A percentile compares a stretch with the other conserved stretches of the same genome.
These are phyloP conservation scores for Metridium senile DNA, from an alignment of 92 coral and sea anemone species.

Conservation along the genomic window DNA sequence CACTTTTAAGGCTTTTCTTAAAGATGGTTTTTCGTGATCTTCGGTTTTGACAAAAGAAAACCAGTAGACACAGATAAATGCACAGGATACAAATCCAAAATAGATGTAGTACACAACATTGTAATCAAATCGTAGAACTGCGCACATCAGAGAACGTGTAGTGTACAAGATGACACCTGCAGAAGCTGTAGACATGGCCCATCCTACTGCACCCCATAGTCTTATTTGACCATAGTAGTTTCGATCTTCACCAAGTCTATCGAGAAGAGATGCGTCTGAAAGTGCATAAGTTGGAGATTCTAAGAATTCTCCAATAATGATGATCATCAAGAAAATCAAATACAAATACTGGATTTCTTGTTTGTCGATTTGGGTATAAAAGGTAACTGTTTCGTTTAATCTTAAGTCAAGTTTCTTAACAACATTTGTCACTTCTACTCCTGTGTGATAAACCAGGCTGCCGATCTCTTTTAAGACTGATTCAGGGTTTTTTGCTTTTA, in stretches of 20 bases:
- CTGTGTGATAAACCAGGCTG: not conserved
- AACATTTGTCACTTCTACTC: not conserved
- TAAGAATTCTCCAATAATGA: slow-evolving; percentile 84
- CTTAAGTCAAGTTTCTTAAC: not conserved
- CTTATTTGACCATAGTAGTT: slow-evolving; percentile 83
- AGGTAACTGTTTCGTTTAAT: slow-evolving; percentile 38
- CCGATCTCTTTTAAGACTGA: not conserved
- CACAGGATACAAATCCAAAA: slow-evolving; percentile 76
- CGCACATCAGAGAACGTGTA: slow-evolving; percentile 58
- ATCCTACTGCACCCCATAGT: slow-evolving; percentile 92
- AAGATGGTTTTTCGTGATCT: slow-evolving; percentile 44
- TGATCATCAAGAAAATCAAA: slow-evolving; percentile 59
- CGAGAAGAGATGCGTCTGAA: slow-evolving; percentile 89
- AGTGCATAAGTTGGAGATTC: slow-evolving; percentile 89
- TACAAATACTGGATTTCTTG: slow-evolving; percentile 68
- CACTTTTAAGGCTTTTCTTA: slow-evolving; percentile 49
- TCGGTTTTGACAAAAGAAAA: slow-evolving; percentile 64
- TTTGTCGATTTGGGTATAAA: slow-evolving; percentile 49
- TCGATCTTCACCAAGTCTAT: slow-evolving; percentile 78
- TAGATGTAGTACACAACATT: slow-evolving; percentile 66
- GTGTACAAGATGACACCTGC: slow-evolving; percentile 65
- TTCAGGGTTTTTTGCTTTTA: not conserved
- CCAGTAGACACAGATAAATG: slow-evolving; percentile 64
- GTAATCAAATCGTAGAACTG: slow-evolving; percentile 45
- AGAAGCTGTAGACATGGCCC: slow-evolving; percentile 74